Evolutionary conservation across 2,888 invertebrate species (phyloP), one percentile per base, ranked within the genome.

Genomic region (Julus scanicus): DNA sequence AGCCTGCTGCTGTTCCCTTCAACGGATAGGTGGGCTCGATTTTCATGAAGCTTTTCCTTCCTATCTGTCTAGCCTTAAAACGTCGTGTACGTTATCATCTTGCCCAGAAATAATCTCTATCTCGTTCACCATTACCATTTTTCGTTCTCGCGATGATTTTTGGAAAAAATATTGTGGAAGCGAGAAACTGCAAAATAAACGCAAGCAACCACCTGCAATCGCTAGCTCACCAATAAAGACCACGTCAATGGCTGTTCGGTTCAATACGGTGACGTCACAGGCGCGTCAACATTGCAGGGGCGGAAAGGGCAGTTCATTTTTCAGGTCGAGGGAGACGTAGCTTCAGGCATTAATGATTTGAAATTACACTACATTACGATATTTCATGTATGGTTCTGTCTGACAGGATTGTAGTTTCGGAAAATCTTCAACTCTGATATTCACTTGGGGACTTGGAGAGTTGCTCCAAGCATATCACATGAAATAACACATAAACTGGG

Each of bases 201-300:
- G 0, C 15, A 15, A 11, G 13, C 49, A 57, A 57, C 57, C 57
- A 57, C 57, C 57, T 57, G 57, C 17, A 11, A 15, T 57, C 17
- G 57, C 57, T 29, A 15, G 57, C 57, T 15, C 57, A 15, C 57
- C 57, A 15, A 15, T 57, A 57, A 57, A 3, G 57, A 57, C 11
- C 57, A 57, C 57, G 57, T 57, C 57, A 57, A 57, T 57, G 57
- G 57, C 57, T 57, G 57, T 17, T 57, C 57, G 57, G 17, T 17
- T 57, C 57, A 57, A 57, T 57, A 57, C 57, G 15, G 57, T 57
- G 57, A 57, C 57, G 57, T 57, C 57, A 57, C 57, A 57, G 57
- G 11, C 57, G 57, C 57, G 57, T 57, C 57, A 57, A 57, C 57
- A 57, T 57, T 57, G 57, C 57, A 57, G 57, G 57, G 57, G 57